Evolutionary conservation across 2,113 vertebrate species (phyloP), one percentile per base, ranked within the genome.

Genomic region (Psophia crepitans): DNA sequence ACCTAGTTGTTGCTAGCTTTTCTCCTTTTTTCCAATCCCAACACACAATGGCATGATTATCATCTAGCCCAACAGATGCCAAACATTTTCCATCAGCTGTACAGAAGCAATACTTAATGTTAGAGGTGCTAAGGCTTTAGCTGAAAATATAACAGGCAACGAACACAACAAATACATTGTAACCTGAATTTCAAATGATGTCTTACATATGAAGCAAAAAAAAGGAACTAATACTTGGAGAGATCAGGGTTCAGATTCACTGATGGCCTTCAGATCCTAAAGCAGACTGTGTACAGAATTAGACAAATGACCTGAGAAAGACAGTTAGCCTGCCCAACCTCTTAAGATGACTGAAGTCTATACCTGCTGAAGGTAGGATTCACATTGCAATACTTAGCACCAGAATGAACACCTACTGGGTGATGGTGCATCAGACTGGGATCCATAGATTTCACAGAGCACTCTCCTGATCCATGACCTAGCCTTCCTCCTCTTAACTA

Each of bases 21-120:
- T 99, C 99, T 91, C 99, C 99, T 95, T 99, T 99, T 94, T 99
- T 99, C 99, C 99, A 99, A 89, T 99, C 99, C 99, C 99, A 99
- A 95, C 99, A 98, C 56, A 99, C 98, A 68, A 99, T 98, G 91
- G 98, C 98, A 97, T 99, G 99, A 89, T 98, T 98, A 75, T 99
- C 99, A 83, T 99, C 99, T 65, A 99, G 98, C 75, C 99, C 99
- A 93, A 99, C 97, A 1, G 99, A 99, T 80, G 99, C 98, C 97
- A 99, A 97, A 95, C 97, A 99, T 97, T 99, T 99, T 69, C 99
- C 99, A 60, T 99, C 99, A 37, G 98, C 99, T 99, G 97, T 46
- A 95, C 86, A 95, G 90, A 96, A 97, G 57, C 78, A 98, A 98
- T 19, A 96, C 7, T 93, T 37, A 77, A 74, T 26, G 80, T 97